Evolutionary conservation across 2,888 invertebrate genomes (phyloP).

Genomic region (Athalia rosae): DNA sequence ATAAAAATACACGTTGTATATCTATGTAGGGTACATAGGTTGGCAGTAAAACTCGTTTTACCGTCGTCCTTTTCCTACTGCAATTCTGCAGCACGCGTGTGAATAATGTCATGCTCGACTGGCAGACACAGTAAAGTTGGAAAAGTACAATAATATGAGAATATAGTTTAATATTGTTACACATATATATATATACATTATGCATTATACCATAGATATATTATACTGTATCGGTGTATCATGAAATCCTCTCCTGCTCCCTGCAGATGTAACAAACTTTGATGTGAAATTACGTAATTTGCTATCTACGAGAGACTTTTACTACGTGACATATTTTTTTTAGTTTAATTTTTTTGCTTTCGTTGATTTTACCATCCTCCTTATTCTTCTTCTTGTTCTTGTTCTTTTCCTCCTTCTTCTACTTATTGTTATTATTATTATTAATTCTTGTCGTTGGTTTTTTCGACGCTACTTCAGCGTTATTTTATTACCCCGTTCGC

Average conservation of each 20-base stretch:
- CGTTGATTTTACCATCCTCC: background rate
- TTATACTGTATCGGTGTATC: too few species aligned
- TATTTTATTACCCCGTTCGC: too few species aligned
- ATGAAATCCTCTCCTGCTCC: background rate
- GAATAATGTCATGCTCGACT: slow-evolving; percentile 13
- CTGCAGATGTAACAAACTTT: slow-evolving; percentile 2
- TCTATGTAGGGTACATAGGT: too few species aligned
- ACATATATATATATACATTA: too few species aligned
- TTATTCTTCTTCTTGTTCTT: too few species aligned
- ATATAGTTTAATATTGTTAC: background rate
- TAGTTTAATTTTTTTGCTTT: background rate
- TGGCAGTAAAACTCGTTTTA: too few species aligned
- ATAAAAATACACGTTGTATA: too few species aligned
- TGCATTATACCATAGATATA: background rate
- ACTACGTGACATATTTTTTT: background rate
- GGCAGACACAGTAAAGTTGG: slow-evolving; percentile 1
- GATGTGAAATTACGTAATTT: slow-evolving; percentile 28
- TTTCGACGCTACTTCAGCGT: too few species aligned
- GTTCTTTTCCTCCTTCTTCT: too few species aligned
- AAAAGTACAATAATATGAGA: slow-evolving; percentile 21
- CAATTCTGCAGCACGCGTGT: background rate
- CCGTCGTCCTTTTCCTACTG: too few species aligned
- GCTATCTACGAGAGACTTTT: background rate
- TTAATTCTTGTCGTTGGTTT: too few species aligned
- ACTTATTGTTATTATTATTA: too few species aligned